Percentiles rank a stretch among this genome's conserved stretches.
These are phyloP conservation scores for Protonemura montana DNA, from an alignment of 2,888 invertebrate genomes.

Conservation along the genomic window DNA sequence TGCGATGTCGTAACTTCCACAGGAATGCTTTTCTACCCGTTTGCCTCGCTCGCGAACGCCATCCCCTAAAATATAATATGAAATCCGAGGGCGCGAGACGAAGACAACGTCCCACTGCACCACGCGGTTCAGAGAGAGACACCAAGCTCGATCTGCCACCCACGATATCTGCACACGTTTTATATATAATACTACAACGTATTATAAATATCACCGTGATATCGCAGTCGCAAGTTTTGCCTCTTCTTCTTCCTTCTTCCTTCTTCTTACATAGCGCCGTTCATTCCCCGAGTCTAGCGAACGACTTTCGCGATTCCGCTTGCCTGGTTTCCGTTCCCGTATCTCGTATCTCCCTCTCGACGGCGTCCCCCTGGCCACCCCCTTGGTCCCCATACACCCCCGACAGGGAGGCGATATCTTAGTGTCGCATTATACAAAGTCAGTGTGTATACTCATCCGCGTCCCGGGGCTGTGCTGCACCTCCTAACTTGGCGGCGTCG, in stretches of 20 bases:
- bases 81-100: not conserved
- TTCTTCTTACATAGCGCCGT: not conserved
- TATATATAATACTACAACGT: constrained; percentile 12
- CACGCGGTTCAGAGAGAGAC: not conserved
- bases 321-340: not conserved
- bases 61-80: not conserved
- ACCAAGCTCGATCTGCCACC: too few species aligned
- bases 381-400: not conserved
- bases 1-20: constrained; percentile 7
- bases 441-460: not conserved
- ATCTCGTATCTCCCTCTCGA: not conserved
- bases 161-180: not conserved
- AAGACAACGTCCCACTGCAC: not conserved
- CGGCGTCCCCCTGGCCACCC: not conserved
- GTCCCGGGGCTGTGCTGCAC: too few species aligned
- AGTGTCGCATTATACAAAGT: not conserved
- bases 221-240: constrained; percentile 1
- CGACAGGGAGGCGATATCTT: not conserved
- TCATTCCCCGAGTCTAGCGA: not conserved
- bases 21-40: constrained; percentile 12
- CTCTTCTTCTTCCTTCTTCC: constrained; percentile 3
- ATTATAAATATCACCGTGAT: not conserved
- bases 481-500: not conserved
- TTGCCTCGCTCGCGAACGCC: not conserved
- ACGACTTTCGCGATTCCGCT: constrained; percentile 7